phyloP scores from a whole-genome alignment of 1,140 invertebrate species.

The Drosophila repleta region DNA sequence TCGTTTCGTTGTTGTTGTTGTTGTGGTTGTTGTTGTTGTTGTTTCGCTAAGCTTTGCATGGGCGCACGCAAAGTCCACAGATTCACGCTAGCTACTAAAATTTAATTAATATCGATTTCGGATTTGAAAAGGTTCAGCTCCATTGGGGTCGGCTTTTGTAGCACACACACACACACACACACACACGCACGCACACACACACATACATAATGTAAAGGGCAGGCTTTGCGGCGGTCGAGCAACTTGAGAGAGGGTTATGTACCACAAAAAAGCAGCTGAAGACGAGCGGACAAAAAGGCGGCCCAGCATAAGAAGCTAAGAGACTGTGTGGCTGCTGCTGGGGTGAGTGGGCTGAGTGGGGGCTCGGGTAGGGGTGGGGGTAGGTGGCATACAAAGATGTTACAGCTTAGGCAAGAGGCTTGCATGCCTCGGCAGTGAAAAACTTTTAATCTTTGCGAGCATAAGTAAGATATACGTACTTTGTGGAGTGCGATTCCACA shows the following conservation, averaged over 20 bases:
- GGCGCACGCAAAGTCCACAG: conserved; percentile 40
- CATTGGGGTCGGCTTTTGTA: conserved; percentile 34
- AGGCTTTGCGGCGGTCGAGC: conserved; percentile 50
- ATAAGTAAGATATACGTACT: conserved; percentile 80
- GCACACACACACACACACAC: conserved; percentile 19
- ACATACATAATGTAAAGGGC: conserved; percentile 23
- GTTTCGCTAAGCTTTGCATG: conserved; percentile 42
- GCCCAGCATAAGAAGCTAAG: conserved; percentile 5
- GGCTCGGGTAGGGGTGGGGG: neutral
- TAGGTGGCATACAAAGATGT: conserved; percentile 66
- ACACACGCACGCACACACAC: conserved; percentile 16
- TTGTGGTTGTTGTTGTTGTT: conserved; percentile 2
- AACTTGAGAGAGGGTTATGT: conserved; percentile 70
- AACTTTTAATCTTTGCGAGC: conserved; percentile 80
- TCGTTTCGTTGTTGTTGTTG: neutral
- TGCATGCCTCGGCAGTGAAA: conserved; percentile 70
- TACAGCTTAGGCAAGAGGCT: conserved; percentile 79
- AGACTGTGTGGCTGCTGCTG: too few species aligned
- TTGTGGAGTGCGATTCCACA: conserved; percentile 42
- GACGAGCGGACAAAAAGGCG: conserved; percentile 49
- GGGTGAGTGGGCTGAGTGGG: too few species aligned
- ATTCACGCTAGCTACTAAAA: conserved; percentile 69
- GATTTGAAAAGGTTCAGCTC: conserved; percentile 72
- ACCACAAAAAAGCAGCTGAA: conserved; percentile 33
- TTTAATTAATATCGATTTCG: conserved; percentile 81